These are phyloP conservation scores for Erebia epiphron DNA, from an alignment of 2,888 invertebrate species.

Conservation along the genomic window DNA sequence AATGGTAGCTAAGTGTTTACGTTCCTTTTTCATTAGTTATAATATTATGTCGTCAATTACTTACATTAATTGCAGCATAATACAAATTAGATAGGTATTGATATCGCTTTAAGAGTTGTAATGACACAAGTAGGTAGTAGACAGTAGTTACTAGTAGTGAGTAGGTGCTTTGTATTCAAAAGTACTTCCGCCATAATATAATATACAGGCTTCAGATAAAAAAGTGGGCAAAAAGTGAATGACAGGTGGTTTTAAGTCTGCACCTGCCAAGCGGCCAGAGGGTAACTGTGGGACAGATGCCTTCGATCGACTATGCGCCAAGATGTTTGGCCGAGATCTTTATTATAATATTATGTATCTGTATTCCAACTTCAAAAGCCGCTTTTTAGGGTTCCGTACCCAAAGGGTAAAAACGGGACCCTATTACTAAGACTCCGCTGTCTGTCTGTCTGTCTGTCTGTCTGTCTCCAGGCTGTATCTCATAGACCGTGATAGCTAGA, in stretches of 20 bases:
- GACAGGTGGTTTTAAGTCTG: conserved; percentile 64
- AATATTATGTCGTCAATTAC: too few species aligned
- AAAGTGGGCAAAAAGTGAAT: conserved; percentile 63
- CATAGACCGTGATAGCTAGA: too few species aligned
- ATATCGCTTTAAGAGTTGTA: not conserved
- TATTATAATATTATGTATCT: not conserved
- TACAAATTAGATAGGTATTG: not conserved
- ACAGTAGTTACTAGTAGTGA: too few species aligned
- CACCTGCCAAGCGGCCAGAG: conserved; percentile 58
- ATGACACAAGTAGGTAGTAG: conserved; percentile 9
- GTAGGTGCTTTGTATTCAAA: conserved; percentile 22
- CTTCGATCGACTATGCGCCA: conserved; percentile 19
- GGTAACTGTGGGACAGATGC: conserved; percentile 60
- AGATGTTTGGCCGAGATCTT: conserved; percentile 14
- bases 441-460: too few species aligned
- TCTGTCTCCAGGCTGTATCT: too few species aligned
- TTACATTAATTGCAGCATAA: too few species aligned
- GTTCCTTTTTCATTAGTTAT: too few species aligned
- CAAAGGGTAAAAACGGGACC: too few species aligned
- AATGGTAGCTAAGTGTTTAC: not conserved
- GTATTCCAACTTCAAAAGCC: too few species aligned
- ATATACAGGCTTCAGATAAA: conserved; percentile 42
- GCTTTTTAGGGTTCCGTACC: too few species aligned
- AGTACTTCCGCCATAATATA: conserved; percentile 49
- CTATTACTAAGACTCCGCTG: too few species aligned